A percentile compares a stretch with the other conserved stretches of the same genome.
These are phyloP conservation scores for Cotesia vestalis DNA, from an alignment of 1,140 invertebrate species.

Conservation along the genomic window DNA sequence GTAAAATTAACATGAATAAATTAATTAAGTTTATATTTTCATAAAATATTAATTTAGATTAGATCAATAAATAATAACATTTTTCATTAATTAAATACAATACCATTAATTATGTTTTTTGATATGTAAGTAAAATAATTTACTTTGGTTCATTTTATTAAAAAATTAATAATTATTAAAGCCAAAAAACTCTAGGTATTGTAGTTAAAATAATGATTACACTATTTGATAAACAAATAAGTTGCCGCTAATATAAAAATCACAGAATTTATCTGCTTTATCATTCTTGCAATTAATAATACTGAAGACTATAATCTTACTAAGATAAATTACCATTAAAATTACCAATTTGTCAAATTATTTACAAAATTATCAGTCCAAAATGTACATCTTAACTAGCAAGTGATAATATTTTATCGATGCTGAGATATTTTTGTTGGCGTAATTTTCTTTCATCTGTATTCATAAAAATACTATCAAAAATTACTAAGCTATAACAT, in stretches of 20 bases:
- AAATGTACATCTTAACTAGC: no score
- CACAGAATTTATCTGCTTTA: neutral
- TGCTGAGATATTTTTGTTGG: no score
- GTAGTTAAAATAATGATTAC: neutral
- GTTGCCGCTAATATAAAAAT: slow-evolving; percentile 9
- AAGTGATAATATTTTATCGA: no score
- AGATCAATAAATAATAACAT: neutral
- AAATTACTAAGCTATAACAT: no score
- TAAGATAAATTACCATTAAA: neutral
- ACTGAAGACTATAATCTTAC: slow-evolving; percentile 13
- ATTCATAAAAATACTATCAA: no score
- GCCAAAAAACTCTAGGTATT: neutral
- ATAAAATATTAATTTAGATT: no score
- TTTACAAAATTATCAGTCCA: slow-evolving; percentile 2
- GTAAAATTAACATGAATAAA: no score
- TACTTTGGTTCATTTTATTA: neutral
- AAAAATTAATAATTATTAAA: neutral
- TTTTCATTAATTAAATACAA: neutral
- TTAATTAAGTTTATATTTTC: no score
- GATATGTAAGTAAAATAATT: neutral
- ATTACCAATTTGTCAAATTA: neutral
- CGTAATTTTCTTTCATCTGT: no score
- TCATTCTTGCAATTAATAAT: slow-evolving; percentile 20
- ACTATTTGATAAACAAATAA: neutral
- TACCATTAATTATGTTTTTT: neutral